These are phyloP conservation scores for Ceratina australensis DNA, from an alignment of 1,140 invertebrate genomes.

Conservation along the genomic window DNA sequence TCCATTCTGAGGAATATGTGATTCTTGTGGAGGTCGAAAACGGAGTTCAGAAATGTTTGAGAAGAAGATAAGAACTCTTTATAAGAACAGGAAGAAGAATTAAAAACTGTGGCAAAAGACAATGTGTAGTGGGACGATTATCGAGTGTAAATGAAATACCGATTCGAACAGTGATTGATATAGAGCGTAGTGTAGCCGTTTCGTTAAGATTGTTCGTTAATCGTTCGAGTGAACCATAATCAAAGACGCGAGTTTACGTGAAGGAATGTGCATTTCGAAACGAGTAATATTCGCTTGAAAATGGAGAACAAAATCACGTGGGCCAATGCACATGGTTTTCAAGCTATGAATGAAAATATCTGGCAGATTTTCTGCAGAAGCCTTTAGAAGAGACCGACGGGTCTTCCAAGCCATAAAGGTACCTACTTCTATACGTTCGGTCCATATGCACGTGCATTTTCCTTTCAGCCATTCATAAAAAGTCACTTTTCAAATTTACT, in stretches of 20 bases:
- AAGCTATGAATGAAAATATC: conserved; percentile 77
- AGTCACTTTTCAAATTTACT: conserved; percentile 57
- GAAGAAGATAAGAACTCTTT: conserved; percentile 5
- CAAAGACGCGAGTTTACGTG: not conserved
- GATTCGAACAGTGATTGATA: no score
- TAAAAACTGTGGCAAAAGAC: not conserved
- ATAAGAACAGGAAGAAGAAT: conserved; percentile 9
- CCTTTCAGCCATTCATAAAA: conserved; percentile 74
- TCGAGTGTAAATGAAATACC: no score
- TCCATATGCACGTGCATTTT: conserved; percentile 67
- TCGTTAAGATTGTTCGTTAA: not conserved
- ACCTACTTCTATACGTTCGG: conserved; percentile 63
- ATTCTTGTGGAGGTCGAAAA: not conserved
- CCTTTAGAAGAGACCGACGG: conserved; percentile 72
- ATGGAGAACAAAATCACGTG: conserved; percentile 65
- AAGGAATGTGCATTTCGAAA: not conserved
- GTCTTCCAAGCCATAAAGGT: conserved; percentile 78
- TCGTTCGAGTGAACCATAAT: no score
- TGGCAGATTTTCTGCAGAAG: conserved; percentile 76
- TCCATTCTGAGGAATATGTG: conserved; percentile 3
- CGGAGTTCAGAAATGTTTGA: conserved; percentile 15
- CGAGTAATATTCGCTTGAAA: not conserved
- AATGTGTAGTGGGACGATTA: not conserved
- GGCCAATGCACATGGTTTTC: conserved; percentile 72
- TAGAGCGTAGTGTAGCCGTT: no score